These are phyloP conservation scores for Phaethornis superciliosus DNA, from an alignment of 2,113 vertebrate species.

Conservation along the genomic window DNA sequence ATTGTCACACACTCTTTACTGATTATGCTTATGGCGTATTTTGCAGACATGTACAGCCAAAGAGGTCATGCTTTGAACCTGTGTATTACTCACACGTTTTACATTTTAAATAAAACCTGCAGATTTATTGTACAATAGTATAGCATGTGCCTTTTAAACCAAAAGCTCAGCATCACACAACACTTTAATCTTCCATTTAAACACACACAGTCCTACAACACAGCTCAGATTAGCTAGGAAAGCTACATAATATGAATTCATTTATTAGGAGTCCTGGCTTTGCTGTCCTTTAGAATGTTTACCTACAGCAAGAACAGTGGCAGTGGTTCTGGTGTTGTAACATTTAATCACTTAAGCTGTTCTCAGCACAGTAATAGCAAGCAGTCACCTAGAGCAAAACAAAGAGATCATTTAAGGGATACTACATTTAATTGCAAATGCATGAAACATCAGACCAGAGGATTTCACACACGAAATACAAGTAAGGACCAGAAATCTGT, in stretches of 20 bases:
- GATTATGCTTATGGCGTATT: not conserved
- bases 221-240: constrained; percentile 17
- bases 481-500: not conserved
- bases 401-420: not conserved
- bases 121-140: constrained; percentile 55
- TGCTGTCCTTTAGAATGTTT: not conserved
- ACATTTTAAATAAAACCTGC: constrained; percentile 40
- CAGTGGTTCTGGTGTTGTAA: constrained; percentile 14
- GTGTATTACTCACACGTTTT: constrained; percentile 36
- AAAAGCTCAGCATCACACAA: constrained; percentile 42
- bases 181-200: constrained; percentile 39
- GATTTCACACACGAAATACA: not conserved
- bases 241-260: not conserved
- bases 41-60: not conserved
- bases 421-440: not conserved
- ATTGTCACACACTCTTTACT: not conserved
- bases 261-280: constrained; percentile 4
- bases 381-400: not conserved
- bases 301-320: not conserved
- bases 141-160: constrained; percentile 48
- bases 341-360: constrained; percentile 22
- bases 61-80: not conserved
- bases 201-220: constrained; percentile 35
- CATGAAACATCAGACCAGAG: not conserved
- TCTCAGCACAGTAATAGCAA: constrained; percentile 32